Base-by-base conservation (phyloP, 2,797 vertebrate genomes). In the Leptoclinus maculatus region DNA sequence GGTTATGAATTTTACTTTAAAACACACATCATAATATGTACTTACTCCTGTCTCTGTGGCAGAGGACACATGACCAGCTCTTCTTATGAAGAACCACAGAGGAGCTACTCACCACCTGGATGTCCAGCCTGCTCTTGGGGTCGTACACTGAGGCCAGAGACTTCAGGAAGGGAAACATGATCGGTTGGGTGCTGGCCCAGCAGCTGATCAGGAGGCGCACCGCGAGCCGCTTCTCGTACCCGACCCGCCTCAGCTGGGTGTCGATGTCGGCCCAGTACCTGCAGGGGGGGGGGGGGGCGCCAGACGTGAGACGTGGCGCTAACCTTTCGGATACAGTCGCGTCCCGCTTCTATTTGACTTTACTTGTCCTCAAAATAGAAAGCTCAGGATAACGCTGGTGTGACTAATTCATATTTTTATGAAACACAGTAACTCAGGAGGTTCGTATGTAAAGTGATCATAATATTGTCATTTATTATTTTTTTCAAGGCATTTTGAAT, bases 191-290 rank as follows among this genome's bases (percentile, higher is more conserved):
- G 93, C 92, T 95, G 0, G 43, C 77, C 97, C 97, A 99, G 82
- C 97, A 97, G 82, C 96, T 97, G 75, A 95, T 90, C 79, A 98
- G 89, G 80, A 98, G 87, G 0, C 96, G 94, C 2, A 98, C 94
- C 2, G n/a, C 76, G 57, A 98, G 76, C 0, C 39, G 79, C 41
- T 86, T 93, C 80, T 99, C 97, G 0, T 96, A 97, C 3, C 93
- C 92, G 0, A 90, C 94, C 4, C 88, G 89, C 2, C 98, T 95
- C 58, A 99, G 90, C 60, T 91, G 90, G 0, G 92, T 94, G 27
- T 98, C 98, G 0, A 99, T 97, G 6, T 92, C 92, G 0, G 96
- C 94, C 98, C 98, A 99, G 88, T 97, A 99, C 83, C 98, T 99
- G 91, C 3, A 74, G 82, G 38, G 72, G 62, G 5, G 43, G 17